Base-by-base conservation (phyloP, 2,113 vertebrate genomes). In the Macquaria australasica region DNA sequence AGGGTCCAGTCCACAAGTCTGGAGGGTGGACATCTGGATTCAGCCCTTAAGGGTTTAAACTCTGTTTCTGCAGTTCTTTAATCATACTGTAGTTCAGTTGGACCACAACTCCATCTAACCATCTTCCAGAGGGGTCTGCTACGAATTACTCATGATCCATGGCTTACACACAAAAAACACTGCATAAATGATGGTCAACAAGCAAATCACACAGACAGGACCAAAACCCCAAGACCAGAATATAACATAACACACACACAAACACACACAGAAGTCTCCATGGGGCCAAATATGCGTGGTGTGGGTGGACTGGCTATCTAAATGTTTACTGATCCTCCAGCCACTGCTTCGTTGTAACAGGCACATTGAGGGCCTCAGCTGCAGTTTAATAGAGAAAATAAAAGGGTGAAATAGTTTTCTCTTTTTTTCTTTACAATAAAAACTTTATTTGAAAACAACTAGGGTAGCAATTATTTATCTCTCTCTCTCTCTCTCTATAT, bases 291-390 rank as follows among this genome's bases (percentile, higher is more conserved):
- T 45, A 39, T 56, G 75, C 68, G 41, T 81, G 67, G 64, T 85
- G 89, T 88, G 87, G 84, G 87, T 48, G 83, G 86, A 84, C 60
- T 12, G 53, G 73, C 79, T 81, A 78, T 85, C 73, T 82, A 87
- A 90, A 89, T 91, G 91, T 93, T 93, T 89, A 85, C 85, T 71
- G 70, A 78, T 77, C 60, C 45, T 83, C 10, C 16, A 41, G 67
- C 73, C 58, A 58, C 64, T 45, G 66, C 69, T 56, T 53, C 8
- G 10, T n/a, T 48, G 23, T 37, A 60, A 23, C 43, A 28, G 45
- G 31, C 39, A 59, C 76, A 71, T 60, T 39, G 31, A 79, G 73
- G 41, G 41, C 21, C 48, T 83, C 73, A 51, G 48, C 64, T 77
- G 73, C 71, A 79, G 10, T 64, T 86, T 82, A 56, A 71, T 45